These are phyloP conservation scores for Crossaster papposus DNA, from an alignment of 53 echinoderm and acorn worm species.

Conservation along the genomic window DNA sequence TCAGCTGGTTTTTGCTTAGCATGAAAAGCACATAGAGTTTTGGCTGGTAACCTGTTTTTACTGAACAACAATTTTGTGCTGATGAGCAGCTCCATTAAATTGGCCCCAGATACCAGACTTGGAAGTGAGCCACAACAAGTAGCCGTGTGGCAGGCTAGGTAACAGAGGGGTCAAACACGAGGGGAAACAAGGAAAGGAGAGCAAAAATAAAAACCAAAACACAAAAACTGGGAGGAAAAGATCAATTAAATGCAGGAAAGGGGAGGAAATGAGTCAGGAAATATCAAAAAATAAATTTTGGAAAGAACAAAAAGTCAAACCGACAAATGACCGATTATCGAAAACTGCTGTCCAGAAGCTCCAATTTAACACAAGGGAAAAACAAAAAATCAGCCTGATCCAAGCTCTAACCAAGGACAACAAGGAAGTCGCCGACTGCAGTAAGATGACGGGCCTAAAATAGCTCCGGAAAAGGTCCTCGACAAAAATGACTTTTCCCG, in stretches of 20 bases:
- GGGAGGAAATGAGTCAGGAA: constrained; percentile 50
- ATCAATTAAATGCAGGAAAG: constrained; percentile 55
- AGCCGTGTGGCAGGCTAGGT: not conserved
- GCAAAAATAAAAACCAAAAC: too few species aligned
- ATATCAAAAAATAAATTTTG: constrained; percentile 37
- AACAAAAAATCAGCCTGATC: not conserved
- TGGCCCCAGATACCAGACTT: not conserved
- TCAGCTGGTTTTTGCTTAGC: too few species aligned
- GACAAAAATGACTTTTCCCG: not conserved
- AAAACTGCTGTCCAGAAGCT: not conserved
- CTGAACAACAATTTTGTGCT: too few species aligned
- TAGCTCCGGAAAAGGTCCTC: not conserved
- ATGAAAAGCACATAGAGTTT: too few species aligned
- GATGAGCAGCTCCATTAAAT: too few species aligned
- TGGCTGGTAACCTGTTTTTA: too few species aligned
- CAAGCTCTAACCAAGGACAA: not conserved
- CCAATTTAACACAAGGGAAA: not conserved
- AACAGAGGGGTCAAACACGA: not conserved
- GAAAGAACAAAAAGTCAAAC: constrained; percentile 28
- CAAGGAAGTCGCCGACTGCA: not conserved
- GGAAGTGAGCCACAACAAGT: not conserved
- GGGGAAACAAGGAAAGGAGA: too few species aligned
- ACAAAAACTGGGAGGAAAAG: constrained; percentile 5
- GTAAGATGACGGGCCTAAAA: too few species aligned
- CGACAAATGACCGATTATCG: constrained; percentile 34